These are phyloP conservation scores for Busseola fusca DNA, from an alignment of 2,888 invertebrate genomes.

Conservation along the genomic window DNA sequence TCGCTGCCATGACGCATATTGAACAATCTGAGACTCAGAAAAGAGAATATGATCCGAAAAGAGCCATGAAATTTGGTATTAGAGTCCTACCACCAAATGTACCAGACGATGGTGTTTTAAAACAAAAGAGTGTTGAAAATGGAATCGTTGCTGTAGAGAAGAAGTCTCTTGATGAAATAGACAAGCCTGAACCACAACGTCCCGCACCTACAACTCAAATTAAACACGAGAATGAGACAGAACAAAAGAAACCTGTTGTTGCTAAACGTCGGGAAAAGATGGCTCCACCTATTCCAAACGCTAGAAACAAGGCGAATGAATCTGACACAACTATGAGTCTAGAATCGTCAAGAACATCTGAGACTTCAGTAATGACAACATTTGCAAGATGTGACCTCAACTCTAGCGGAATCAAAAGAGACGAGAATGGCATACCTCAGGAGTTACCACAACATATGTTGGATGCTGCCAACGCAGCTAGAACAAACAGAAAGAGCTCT, in stretches of 20 bases:
- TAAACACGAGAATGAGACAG: constrained; percentile 87
- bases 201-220: constrained; percentile 78
- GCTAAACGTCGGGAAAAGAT: constrained; percentile 87
- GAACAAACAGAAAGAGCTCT: constrained; percentile 90
- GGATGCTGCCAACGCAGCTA: constrained; percentile 92
- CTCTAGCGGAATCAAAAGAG: constrained; percentile 89
- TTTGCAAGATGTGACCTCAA: constrained; percentile 86
- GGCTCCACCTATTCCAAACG: constrained; percentile 86
- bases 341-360: constrained; percentile 78
- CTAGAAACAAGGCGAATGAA: constrained; percentile 81
- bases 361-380: constrained; percentile 70
- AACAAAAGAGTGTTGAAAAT: constrained; percentile 83
- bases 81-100: constrained; percentile 90
- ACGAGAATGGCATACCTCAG: constrained; percentile 90
- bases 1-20: constrained; percentile 67
- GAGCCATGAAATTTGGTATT: constrained; percentile 91
- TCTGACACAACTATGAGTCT: constrained; percentile 74
- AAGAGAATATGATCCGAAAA: constrained; percentile 88
- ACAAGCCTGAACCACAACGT: constrained; percentile 80
- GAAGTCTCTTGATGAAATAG: constrained; percentile 81
- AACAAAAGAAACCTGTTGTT: constrained; percentile 85
- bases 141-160: constrained; percentile 78
- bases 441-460: constrained; percentile 92
- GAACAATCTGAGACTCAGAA: constrained; percentile 88
- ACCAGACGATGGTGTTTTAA: constrained; percentile 86